Evolutionary conservation across 2,888 invertebrate species (phyloP).

Genomic region (Pasiphila rectangulata): DNA sequence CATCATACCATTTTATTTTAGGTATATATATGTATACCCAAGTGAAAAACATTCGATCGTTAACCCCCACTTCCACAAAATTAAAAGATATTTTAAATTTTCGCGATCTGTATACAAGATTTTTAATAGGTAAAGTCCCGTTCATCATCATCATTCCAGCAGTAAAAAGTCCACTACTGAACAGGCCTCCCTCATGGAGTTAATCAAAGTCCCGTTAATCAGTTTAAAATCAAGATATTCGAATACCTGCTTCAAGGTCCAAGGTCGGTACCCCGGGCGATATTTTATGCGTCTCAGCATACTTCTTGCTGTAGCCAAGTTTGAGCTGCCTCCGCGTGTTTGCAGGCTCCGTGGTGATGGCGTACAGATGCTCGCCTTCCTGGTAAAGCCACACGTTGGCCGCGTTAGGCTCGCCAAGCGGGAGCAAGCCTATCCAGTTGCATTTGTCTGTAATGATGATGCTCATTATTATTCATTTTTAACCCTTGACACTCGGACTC

Average conservation of each 20-base stretch:
- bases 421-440: conserved; percentile 58
- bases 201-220: no score
- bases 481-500: no score
- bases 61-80: no score
- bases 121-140: no score
- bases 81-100: no score
- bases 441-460: conserved; percentile 50
- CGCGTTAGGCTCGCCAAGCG: conserved; percentile 41
- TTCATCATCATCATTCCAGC: no score
- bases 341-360: conserved; percentile 44
- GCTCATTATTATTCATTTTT: neutral
- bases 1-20: no score
- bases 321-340: conserved; percentile 43
- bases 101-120: no score
- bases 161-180: no score
- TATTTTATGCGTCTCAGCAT: conserved; percentile 44
- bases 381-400: conserved; percentile 62
- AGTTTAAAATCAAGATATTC: conserved; percentile 8
- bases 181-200: no score
- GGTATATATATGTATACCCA: no score
- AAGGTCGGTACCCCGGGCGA: conserved; percentile 40
- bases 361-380: conserved; percentile 49
- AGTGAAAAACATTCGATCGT: no score
- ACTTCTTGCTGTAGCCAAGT: conserved; percentile 55
- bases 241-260: conserved; percentile 46